Base-by-base conservation (phyloP, 1,140 invertebrate species). In the Drosophila guanche region DNA sequence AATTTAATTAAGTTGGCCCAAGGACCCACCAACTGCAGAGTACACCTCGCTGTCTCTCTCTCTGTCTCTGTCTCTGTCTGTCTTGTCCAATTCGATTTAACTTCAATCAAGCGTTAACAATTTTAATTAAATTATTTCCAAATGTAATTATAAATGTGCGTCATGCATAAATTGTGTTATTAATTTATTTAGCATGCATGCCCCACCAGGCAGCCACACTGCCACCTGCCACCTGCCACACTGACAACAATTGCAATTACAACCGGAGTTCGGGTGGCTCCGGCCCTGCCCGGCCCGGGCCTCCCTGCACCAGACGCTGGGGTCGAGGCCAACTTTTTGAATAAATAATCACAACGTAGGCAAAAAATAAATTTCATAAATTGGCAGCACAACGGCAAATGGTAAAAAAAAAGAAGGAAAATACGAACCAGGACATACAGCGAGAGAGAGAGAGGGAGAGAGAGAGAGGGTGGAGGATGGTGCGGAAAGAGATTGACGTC, bases 61-160 rank as follows among this genome's bases (percentile, higher is more conserved):
- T 5, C 45, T 20, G 33, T 20, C 0, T 20, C 12, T 2, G 6
- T 22, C 6, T 10, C 27, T 2, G 7, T 51, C 52, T n/a, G 27
- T 27, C 29, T 40, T 76, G 66, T 76, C 69, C 71, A 63, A 65
- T 81, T 56, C 83, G 83, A 86, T 86, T 78, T 77, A 86, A 78
- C 83, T 83, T 88, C 83, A 88, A 88, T 89, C 83, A 88, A 83
- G 83, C 83, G 78, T 88, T 84, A 88, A 88, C 84, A 88, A 88
- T 88, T 89, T 88, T 88, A 88, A 88, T 88, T 89, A 84, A 88
- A 88, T 88, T 88, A 88, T 88, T 88, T 89, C 78, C 69, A 88
- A 88, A 88, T 88, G 83, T 88, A 83, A 88, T 88, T 88, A 89
- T 83, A 89, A 88, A 88, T 86, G 83, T 88, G 72, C 70, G 83